Base-by-base conservation (phyloP, 2,797 vertebrate species). In the Mus minutoides region DNA sequence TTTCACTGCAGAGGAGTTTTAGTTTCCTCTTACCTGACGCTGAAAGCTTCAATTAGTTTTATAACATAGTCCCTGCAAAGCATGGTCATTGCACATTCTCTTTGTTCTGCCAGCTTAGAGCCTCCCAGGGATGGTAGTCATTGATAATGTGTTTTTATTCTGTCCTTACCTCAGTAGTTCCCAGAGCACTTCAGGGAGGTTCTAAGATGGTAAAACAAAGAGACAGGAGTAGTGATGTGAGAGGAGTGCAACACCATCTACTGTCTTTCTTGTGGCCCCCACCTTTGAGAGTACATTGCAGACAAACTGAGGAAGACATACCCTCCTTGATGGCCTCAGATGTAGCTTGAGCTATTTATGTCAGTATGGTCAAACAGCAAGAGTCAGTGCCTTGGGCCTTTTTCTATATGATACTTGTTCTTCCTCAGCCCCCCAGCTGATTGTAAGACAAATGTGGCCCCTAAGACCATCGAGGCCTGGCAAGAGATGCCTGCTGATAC, bases 371-470 rank as follows among this genome's bases (percentile, higher is more conserved):
- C 16, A 12, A 54, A 67, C 24, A 93, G 14, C 83, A 2, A 40
- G 43, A 46, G 26, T 0, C 2, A 2, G 46, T 52, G 80, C 54
- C 19, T 16, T 24, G 56, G 24, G 9, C 34, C 69, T 88, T 3
- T 7, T 34, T 92, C 43, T 46, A 92, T 62, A 31, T 22, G 31
- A 17, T 85, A 56, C 75, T 92, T 49, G 34, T 92, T 94, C 69
- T 89, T 93, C 54, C 6, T 56, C 83, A 98, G 98, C 19, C 1
- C 67, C 21, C 6, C 77, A 60, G 12, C 83, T 87, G 91, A 3
- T 77, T 52, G 6, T 0, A 94, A 95, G 3, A 95, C 93, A 73
- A 92, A 56, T 31, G 0, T 6, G 13, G 49, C 34, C 60, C 69
- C 54, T 71, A 24, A 73, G 49, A 79, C 34, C 60, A 67, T 31